These are phyloP conservation scores for Platerodrilus igneus DNA, from an alignment of 2,888 invertebrate genomes.

Conservation along the genomic window DNA sequence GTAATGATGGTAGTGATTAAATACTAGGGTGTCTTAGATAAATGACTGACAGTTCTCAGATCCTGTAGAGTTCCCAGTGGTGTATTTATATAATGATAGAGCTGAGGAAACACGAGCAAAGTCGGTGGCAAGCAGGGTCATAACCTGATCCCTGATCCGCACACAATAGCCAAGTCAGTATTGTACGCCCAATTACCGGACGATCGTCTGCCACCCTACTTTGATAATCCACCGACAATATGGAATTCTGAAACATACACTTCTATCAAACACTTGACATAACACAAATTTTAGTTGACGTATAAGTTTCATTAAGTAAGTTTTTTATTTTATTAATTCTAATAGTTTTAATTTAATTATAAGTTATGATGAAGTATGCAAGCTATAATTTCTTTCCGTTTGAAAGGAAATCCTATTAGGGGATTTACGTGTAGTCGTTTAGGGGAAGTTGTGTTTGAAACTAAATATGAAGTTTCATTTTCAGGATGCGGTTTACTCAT, in stretches of 20 bases:
- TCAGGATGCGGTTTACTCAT: no score
- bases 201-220: constrained; percentile 25
- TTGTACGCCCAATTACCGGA: constrained; percentile 33
- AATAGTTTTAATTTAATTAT: no score
- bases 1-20: constrained; percentile 48
- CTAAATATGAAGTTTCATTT: no score
- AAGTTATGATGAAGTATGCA: no score
- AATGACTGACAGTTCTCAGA: constrained; percentile 46
- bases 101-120: constrained; percentile 39
- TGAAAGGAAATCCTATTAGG: no score
- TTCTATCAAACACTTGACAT: constrained; percentile 25
- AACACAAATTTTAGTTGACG: no score
- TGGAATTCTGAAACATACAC: constrained; percentile 27
- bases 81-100: constrained; percentile 49
- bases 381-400: no score
- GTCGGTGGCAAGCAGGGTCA: constrained; percentile 41
- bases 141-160: constrained; percentile 44
- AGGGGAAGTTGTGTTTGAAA: no score
- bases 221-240: constrained; percentile 27
- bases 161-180: constrained; percentile 31
- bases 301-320: no score
- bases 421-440: no score
- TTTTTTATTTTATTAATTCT: no score
- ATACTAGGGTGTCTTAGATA: constrained; percentile 47
- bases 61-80: constrained; percentile 42